Evolutionary conservation across 1,140 invertebrate species (phyloP), one percentile per base, ranked within the genome.

Genomic region (Idris sp.): DNA sequence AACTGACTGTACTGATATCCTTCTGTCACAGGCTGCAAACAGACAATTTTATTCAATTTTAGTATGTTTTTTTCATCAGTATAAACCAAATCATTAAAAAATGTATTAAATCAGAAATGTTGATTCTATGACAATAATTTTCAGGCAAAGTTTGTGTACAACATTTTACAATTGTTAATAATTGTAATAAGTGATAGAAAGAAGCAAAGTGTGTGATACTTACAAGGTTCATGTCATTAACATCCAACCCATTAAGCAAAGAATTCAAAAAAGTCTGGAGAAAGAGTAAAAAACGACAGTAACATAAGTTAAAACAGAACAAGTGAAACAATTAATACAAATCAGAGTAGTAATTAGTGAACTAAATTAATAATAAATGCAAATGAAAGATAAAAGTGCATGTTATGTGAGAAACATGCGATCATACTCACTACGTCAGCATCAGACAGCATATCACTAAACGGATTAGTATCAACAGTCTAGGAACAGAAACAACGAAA

Each of bases 1-100:
- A 94, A 92, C 87, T 94, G 94, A 89, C 89, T 93, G 83, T 94
- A 94, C 56, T 91, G 91, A 83, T 92, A 92, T 14, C 90, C 90
- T 81, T 92, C 92, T 25, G 91, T 89, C 8, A 86, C 88, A 28
- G 85, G 85, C 79, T 87, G 58, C n/a, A 40, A 26, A 9, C 9
- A 15, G 48, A 40, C 11, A 64, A 74, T 22, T 28, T 19, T 19
- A 19, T 30, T 31, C 5, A 8, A 16, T 33, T 19, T n/a, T n/a
- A n/a, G n/a, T n/a, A n/a, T n/a, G n/a, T n/a, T n/a, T n/a, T n/a
- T n/a, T n/a, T n/a, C n/a, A n/a, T n/a, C n/a, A n/a, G n/a, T n/a
- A n/a, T n/a, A n/a, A n/a, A n/a, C n/a, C n/a, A n/a, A n/a, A n/a
- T n/a, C n/a, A n/a, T n/a, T n/a, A n/a, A n/a, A n/a, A n/a, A n/a